Conservation (phyloP, 2,797 vertebrate species). For the Acomys russatus region DNA sequence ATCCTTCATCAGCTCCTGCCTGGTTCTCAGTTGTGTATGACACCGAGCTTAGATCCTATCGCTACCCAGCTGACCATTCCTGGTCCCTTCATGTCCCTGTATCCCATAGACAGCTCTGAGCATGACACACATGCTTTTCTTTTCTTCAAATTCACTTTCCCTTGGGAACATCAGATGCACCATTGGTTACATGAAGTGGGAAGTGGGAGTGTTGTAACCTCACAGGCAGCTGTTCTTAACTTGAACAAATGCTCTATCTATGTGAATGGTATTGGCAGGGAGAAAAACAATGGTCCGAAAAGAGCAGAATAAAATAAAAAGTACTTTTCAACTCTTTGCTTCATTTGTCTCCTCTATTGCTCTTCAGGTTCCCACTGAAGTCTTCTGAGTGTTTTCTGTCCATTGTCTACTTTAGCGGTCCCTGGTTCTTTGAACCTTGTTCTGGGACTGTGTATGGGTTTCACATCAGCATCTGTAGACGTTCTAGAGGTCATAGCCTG, state of each 20-base stretch:
- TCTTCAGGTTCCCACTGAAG: neutral
- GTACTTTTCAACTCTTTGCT: neutral
- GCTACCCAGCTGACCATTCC: constrained; percentile 39
- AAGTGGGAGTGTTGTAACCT: constrained; percentile 75
- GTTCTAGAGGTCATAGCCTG: neutral
- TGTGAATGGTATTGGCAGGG: constrained; percentile 65
- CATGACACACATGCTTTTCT: constrained; percentile 20
- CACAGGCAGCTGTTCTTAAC: constrained; percentile 64
- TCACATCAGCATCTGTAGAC: neutral
- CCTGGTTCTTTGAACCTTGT: neutral
- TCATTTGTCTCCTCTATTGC: neutral
- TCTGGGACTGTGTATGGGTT: neutral
- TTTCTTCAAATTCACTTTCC: constrained; percentile 66
- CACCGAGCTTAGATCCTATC: constrained; percentile 55
- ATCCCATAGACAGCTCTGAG: constrained; percentile 30
- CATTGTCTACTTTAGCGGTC: neutral
- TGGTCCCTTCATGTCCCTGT: constrained; percentile 49
- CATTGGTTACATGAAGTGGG: constrained; percentile 59
- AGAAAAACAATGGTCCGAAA: constrained; percentile 58
- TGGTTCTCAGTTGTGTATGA: constrained; percentile 44
- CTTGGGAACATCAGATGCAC: constrained; percentile 45
- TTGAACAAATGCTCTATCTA: constrained; percentile 65
- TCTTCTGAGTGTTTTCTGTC: neutral
- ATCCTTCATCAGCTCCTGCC: constrained; percentile 70
- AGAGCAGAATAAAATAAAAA: constrained; percentile 3